Base-by-base conservation (phyloP, 2,113 vertebrate species). In the Nothobranchius kuhntae region DNA sequence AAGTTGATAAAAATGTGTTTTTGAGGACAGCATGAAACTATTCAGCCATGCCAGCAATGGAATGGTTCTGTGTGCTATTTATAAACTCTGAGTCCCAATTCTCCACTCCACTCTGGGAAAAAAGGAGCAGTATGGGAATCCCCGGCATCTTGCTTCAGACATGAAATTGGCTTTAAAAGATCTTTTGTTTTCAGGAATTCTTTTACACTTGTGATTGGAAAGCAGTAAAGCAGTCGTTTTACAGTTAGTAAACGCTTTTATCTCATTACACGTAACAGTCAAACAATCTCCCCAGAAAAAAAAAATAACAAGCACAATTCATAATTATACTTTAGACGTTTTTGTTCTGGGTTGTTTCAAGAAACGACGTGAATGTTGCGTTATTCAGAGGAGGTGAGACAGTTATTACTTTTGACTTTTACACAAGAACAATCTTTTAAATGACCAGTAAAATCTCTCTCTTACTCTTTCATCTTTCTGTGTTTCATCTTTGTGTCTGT, bases 41-140 rank as follows among this genome's bases (percentile, higher is more conserved):
- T 76, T 60, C 53, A 62, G 70, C 44, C 60, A 67, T 71, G 73
- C 81, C 68, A 81, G 82, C 66, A 50, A 44, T 87, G 84, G 73
- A 84, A 87, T 80, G 81, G 62, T 75, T 75, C 68, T 65, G 44
- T 78, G 63, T 64, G 75, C 53, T 35, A 61, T 52, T 65, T 73
- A 71, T 75, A 77, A 77, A 64, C 77, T 54, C 77, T 21, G 3
- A 0, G 15, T 76, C 78, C 75, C 62, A 35, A 77, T 80, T 78
- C 66, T 76, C 57, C 42, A 17, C 61, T 36, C 30, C 10, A 17
- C 56, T 62, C 61, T 64, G 21, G 13, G 13, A 40, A 24, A 60
- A 47, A 51, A 72, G 67, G 42, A 14, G 42, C 64, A 53, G 53
- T 35, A 15, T 13, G 65, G 80, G 55, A 88, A 55, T 77, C 68